Evolutionary conservation across 2,888 invertebrate species (phyloP), one percentile per base, ranked within the genome.

Genomic region (Dasypolia templi): DNA sequence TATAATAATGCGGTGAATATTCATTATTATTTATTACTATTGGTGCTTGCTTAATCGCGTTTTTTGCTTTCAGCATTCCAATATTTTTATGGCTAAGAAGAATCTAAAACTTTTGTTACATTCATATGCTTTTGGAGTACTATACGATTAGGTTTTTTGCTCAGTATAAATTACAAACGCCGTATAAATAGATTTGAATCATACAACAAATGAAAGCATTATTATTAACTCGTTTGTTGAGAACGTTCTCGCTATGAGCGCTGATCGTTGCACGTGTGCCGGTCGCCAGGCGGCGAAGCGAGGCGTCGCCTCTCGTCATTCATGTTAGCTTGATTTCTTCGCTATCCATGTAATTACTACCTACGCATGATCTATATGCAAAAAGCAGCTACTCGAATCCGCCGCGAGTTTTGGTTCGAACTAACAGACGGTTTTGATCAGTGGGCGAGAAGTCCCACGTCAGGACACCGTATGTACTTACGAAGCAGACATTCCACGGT

Each of bases 401-500:
- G 86, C 82, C 61, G 82, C 79, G 62, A 70, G 64, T 76, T 81
- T 83, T 77, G 77, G 79, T 80, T 79, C 81, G 73, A 79, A 77
- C 74, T 74, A 81, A 78, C 75, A 77, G 82, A 83, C 81, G 76
- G 83, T 83, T 89, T 89, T 81, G 84, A 84, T 83, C 87, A 82
- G 90, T 89, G 88, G 88, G 89, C 87, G 90, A 89, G 85, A 84
- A 87, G 85, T 87, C 89, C 89, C 90, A 89, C 90, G 89, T 90
- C 90, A 89, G 89, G 91, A 91, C 90, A 90, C 89, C 92, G 86
- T 85, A 91, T 90, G 94, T 95, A 95, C 95, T 95, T 95, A 96
- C 95, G 92, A 93, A 92, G 92, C 92, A 92, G 92, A 94, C 94
- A 91, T 92, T 94, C 95, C 95, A 94, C 94, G 93, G 93, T 93